Percentiles rank a stretch among this genome's conserved stretches.
Evolutionary conservation across 64 coral and sea anemone species (phyloP).

Genomic region (Stichodactyla mertensii): DNA sequence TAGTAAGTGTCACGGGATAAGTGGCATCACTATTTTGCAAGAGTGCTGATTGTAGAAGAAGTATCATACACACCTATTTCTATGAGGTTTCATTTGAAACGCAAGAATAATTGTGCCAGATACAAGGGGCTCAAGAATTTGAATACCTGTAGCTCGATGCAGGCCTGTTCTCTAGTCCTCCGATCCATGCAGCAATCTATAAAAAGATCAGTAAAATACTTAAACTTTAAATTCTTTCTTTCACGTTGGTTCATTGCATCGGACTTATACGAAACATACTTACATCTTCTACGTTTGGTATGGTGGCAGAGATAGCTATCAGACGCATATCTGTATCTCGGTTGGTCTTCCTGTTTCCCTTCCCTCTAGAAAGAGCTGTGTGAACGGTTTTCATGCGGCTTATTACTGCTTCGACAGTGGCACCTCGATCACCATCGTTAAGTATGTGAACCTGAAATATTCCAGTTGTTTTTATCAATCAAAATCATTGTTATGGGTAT

Average conservation of each 20-base stretch:
- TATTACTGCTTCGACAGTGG: constrained; percentile 93
- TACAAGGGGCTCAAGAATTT: too few species aligned
- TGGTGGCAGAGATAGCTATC: constrained; percentile 90
- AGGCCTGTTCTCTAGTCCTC: constrained; percentile 67
- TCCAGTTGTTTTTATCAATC: too few species aligned
- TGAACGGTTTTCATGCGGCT: constrained; percentile 99
- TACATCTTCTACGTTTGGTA: constrained; percentile 95
- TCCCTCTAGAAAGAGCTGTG: constrained; percentile 59
- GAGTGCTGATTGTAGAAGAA: too few species aligned
- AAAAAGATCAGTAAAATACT: neutral
- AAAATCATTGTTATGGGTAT: too few species aligned
- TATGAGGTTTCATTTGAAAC: too few species aligned
- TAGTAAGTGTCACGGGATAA: too few species aligned
- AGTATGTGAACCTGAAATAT: constrained; percentile 80
- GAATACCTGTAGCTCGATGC: constrained; percentile 89
- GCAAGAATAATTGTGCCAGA: too few species aligned
- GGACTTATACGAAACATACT: neutral
- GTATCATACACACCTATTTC: too few species aligned
- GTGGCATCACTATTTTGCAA: too few species aligned
- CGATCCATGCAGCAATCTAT: constrained; percentile 89
- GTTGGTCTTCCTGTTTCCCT: constrained; percentile 26
- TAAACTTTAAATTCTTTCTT: neutral
- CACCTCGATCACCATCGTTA: constrained; percentile 84
- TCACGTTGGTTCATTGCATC: too few species aligned
- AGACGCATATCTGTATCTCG: constrained; percentile 60